Evolutionary conservation across 2,113 vertebrate genomes (phyloP), one percentile per base, ranked within the genome.

Genomic region (Sander vitreus): DNA sequence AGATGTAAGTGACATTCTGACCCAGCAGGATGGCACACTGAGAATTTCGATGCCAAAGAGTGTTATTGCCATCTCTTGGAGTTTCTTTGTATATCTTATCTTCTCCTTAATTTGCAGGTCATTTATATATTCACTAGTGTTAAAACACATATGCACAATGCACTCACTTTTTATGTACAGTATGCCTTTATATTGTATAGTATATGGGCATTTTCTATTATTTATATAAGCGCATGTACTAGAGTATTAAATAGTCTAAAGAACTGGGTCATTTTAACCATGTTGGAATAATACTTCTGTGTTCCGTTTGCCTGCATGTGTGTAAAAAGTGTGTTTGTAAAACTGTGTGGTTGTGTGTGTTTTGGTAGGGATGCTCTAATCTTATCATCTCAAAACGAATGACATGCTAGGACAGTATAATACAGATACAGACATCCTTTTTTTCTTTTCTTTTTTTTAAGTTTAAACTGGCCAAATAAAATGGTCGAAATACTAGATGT

Each of bases 181-280:
- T 88, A 90, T 87, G 86, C 73, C 50, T 94, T 94, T 93, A 66
- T 91, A 92, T 80, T 92, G 81, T 93, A 86, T 91, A 83, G 58
- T 85, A 82, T 83, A 51, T 79, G 67, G 84, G 78, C 64, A 79
- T 92, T 91, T 94, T 94, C 67, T 93, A 92, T 94, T 89, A 92
- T 95, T 95, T 93, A 88, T 92, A 94, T 81, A 80, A 84, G 63
- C 15, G 94, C 94, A 95, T 95, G 93, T 89, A 82, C 77, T 89
- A 89, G 60, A 88, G 80, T 90, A 77, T 87, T 75, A 74, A 84
- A 80, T 89, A 83, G 87, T 81, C 69, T 85, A 67, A 90, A 54
- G 66, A 85, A 77, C 63, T 80, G 84, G 64, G 78, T 77, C 55
- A 83, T 87, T 90, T 87, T 25, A 92, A 79, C n/a, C 73, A 55